Evolutionary conservation across 2,113 vertebrate genomes (phyloP), one percentile per base, ranked within the genome.

Genomic region (Ceuthmochares aereus): DNA sequence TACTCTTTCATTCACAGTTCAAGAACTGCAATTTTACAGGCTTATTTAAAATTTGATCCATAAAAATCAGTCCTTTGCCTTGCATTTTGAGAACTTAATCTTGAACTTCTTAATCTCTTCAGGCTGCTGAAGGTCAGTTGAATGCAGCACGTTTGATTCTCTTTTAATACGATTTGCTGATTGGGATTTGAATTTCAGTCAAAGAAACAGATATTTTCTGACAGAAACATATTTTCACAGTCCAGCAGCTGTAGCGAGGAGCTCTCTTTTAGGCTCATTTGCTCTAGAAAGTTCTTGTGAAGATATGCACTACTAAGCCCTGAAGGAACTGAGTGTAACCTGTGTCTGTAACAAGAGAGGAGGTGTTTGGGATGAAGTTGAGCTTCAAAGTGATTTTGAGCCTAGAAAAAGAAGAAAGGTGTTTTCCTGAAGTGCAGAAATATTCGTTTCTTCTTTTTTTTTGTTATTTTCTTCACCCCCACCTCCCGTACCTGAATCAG

Each of bases 271-370:
- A 55, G 60, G 52, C 56, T 30, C 25, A 26, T 72, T 89, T 59
- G 21, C 37, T 81, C 4, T 13, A 47, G 36, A 45, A 62, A 9
- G 6, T 26, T 80, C 32, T 23, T 80, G 49, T 34, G 34, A 88
- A 55, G 82, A 19, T 30, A 29, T 43, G 18, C 7, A 4, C 5
- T 49, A 12, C 21, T 34, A 54, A 30, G 7, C n/a, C 11, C 11
- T 2, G 1, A 6, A 37, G 47, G 37, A n/a, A 19, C 27, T 10
- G 40, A n/a, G 27, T 19, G 9, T 63, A 79, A 32, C 18, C n/a
- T 54, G 18, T 47, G 56, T 22, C n/a, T 6, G 2, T 10, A 79
- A 19, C 6, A 27, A 22, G 7, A 7, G 1, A 2, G 15, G 6
- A 62, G n/a, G 22, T 42, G 16, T 68, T 20, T 42, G 22, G 20